A percentile compares a stretch with the other conserved stretches of the same genome.
These are phyloP conservation scores for Rhopalosiphum nymphaeae DNA, from an alignment of 2,888 invertebrate species.

Conservation along the genomic window DNA sequence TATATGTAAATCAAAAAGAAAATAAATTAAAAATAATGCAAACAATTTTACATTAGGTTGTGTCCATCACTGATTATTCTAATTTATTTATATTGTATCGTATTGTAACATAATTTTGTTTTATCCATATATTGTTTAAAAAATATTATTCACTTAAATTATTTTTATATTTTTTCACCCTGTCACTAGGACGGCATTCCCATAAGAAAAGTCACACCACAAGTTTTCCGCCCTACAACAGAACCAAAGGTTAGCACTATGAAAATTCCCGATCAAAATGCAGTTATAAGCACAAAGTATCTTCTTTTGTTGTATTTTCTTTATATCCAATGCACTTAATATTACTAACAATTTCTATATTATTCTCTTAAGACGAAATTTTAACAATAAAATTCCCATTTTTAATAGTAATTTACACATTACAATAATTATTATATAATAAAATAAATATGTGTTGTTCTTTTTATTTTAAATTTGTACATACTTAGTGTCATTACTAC, in stretches of 20 bases:
- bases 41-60: neutral
- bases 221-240: conserved; percentile 62
- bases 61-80: neutral
- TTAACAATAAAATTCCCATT: neutral
- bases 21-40: neutral
- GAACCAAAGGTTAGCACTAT: conserved; percentile 63
- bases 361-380: conserved; percentile 23
- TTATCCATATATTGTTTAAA: conserved; percentile 34
- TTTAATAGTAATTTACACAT: conserved; percentile 28
- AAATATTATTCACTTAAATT: conserved; percentile 28
- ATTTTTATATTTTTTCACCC: conserved; percentile 54
- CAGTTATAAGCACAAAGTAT: conserved; percentile 62
- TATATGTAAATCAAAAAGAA: neutral
- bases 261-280: conserved; percentile 54
- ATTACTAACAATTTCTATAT: conserved; percentile 44
- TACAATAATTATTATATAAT: neutral
- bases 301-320: conserved; percentile 54
- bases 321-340: conserved; percentile 40
- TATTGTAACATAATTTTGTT: neutral
- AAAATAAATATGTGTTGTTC: neutral
- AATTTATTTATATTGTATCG: neutral
- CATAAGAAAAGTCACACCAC: conserved; percentile 64
- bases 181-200: conserved; percentile 64
- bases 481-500: neutral
- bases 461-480: neutral